Evolutionary conservation across 2,797 vertebrate species (phyloP), one percentile per base, ranked within the genome.

Genomic region (Enteromius trimaculatus): DNA sequence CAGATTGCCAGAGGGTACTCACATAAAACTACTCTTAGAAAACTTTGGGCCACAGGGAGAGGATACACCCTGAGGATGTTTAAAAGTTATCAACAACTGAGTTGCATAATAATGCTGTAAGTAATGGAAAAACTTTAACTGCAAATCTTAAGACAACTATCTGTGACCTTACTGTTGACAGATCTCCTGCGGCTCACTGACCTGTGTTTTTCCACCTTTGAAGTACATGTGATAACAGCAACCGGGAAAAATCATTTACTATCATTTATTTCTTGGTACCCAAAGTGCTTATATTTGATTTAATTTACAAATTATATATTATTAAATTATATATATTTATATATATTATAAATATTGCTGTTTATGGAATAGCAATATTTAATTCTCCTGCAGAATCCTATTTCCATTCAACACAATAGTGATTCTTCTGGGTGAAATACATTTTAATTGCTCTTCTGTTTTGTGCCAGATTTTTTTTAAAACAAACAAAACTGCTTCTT

Each of bases 1-100:
- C 74, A 81, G 75, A 81, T 65, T 19, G 83, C 81, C 75, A 44
- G 77, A 86, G 85, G 85, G 83, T 75, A 77, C 81, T 83, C 75
- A 37, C 72, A 71, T 79, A 83, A 83, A 84, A 71, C 60, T 60
- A 31, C 81, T 83, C 75, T 83, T 55, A 65, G 81, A 88, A 83
- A 86, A 81, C 44, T 44, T 66, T 60, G 34, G 78, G 74, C 77
- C 85, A 53, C 75, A 79, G 77, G 71, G 85, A 85, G 55, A 71
- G 77, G 26, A 75, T 58, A 81, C 72, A 82, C 82, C 82, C 84
- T 39, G 70, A 85, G 66, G 81, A 82, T 51, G 76, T 82, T 80
- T 69, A 44, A 55, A 82, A 86, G 80, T 84, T 82, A 87, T 72
- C 75, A 80, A 51, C 80, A n/a, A 72, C 53, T 72, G 75, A 77